Evolutionary conservation across 2,113 vertebrate species (phyloP).

Genomic region (Euleptes europaea): DNA sequence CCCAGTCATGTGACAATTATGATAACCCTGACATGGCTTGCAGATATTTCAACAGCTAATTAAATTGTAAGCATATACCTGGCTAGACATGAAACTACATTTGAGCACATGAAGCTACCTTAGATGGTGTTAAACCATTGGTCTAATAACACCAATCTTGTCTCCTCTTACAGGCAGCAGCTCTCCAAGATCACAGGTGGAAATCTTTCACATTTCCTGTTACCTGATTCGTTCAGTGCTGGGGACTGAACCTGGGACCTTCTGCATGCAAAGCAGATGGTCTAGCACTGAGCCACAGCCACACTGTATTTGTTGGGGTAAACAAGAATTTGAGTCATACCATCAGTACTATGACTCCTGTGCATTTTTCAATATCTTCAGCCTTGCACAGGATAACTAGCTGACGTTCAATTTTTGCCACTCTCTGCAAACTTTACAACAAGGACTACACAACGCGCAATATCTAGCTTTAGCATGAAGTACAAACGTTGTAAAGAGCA

Average conservation of each 20-base stretch:
- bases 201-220: too few relatives aligned
- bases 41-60: background rate
- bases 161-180: too few relatives aligned
- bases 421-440: background rate
- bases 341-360: background rate
- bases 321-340: slow-evolving; percentile 5
- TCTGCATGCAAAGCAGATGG: too few relatives aligned
- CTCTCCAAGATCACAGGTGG: too few relatives aligned
- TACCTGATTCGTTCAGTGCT: too few relatives aligned
- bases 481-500: too few relatives aligned
- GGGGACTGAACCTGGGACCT: too few relatives aligned
- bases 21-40: slow-evolving; percentile 19
- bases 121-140: too few relatives aligned
- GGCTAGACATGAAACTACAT: background rate
- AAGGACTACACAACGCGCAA: too few relatives aligned
- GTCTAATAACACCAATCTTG: too few relatives aligned
- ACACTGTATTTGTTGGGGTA: background rate
- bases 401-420: background rate
- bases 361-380: background rate
- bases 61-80: background rate
- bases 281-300: too few relatives aligned
- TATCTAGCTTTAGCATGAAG: too few relatives aligned
- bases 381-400: background rate
- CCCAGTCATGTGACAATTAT: background rate
- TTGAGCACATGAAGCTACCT: background rate